Conservation (phyloP, 2,888 invertebrate genomes). For the Mesoligia furuncula region DNA sequence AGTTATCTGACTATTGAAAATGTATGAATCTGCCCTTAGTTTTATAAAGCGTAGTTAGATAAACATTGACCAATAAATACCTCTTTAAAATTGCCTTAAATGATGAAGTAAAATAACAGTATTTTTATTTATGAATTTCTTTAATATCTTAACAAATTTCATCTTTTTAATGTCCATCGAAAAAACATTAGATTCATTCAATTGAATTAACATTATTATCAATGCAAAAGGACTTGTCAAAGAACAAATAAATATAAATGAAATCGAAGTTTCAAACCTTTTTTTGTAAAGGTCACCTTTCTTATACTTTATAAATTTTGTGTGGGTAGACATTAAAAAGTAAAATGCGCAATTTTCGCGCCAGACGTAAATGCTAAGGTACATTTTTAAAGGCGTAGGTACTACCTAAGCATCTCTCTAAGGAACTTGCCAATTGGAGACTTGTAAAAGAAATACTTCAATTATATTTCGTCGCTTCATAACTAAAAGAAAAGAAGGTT, state of each 20-base stretch:
- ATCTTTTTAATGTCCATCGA: neutral
- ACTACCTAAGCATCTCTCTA: neutral
- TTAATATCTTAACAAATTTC: neutral
- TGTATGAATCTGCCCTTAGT: neutral
- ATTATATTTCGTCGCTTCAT: neutral
- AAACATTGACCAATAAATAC: neutral
- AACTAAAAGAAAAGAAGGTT: neutral
- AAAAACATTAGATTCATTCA: neutral
- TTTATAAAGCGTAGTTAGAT: neutral
- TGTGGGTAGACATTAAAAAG: neutral
- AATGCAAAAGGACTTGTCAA: neutral
- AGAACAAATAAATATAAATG: slow-evolving; percentile 13
- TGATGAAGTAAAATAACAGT: neutral
- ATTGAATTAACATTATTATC: neutral
- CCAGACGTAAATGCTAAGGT: neutral
- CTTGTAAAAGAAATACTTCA: neutral
- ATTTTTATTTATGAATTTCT: neutral
- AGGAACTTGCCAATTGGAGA: neutral
- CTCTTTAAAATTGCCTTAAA: neutral
- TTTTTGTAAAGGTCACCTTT: slow-evolving; percentile 13
- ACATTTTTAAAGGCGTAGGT: neutral
- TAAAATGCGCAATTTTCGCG: neutral
- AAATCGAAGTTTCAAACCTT: neutral
- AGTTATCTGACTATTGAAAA: too few species aligned
- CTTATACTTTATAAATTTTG: neutral